Evolutionary conservation across 2,113 vertebrate genomes (phyloP).

Genomic region (Thunnus thynnus): DNA sequence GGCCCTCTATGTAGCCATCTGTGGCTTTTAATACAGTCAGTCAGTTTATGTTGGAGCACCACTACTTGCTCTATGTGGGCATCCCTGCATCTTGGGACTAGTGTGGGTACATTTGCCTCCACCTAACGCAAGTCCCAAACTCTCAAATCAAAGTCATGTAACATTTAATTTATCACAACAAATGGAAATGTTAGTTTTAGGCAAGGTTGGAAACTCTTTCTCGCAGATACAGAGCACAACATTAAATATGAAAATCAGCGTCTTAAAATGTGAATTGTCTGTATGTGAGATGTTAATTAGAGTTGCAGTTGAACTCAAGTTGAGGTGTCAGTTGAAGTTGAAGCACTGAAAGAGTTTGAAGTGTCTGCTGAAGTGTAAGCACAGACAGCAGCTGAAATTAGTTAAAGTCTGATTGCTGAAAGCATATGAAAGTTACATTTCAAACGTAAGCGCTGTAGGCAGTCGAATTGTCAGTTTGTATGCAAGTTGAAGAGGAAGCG

Average conservation of each 20-base stretch:
- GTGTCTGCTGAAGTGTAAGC: not conserved
- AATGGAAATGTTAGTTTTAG: slow-evolving; percentile 9
- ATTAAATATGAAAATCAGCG: slow-evolving; percentile 1
- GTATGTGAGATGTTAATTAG: not conserved
- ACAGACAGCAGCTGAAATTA: no score
- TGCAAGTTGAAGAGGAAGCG: not conserved
- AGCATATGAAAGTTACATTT: not conserved
- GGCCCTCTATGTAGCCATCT: not conserved
- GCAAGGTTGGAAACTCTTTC: slow-evolving; percentile 10
- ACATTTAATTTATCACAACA: not conserved
- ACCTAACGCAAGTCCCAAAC: no score
- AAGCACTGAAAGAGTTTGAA: not conserved
- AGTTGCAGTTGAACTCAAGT: not conserved
- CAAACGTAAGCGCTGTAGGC: not conserved
- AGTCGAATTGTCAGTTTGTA: slow-evolving; percentile 19
- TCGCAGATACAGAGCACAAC: not conserved
- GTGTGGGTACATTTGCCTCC: no score
- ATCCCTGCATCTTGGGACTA: no score
- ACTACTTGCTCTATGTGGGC: not conserved
- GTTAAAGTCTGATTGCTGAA: not conserved
- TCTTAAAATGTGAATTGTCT: not conserved
- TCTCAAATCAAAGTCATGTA: not conserved
- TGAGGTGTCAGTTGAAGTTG: slow-evolving; percentile 6
- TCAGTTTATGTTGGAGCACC: not conserved
- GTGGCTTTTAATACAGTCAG: not conserved